A percentile compares a stretch with the other conserved stretches of the same genome.
Evolutionary conservation across 2,888 invertebrate species (phyloP).

Genomic region (Antheraea yamamai): DNA sequence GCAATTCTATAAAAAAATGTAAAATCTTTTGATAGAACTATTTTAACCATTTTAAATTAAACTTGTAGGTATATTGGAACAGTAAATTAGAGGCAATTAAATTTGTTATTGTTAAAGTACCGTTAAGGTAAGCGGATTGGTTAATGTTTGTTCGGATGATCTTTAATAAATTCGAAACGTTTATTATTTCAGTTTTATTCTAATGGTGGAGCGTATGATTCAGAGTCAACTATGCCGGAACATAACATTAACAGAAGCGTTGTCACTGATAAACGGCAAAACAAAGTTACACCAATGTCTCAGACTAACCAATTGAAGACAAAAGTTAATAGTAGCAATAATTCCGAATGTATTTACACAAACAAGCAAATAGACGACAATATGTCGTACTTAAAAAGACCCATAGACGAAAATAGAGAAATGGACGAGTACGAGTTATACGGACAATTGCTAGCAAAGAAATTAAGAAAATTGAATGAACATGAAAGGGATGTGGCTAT

Average conservation of each 20-base stretch:
- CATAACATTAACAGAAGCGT: constrained; percentile 32
- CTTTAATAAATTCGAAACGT: not conserved
- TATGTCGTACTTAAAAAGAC: constrained; percentile 36
- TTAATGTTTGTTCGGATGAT: too few relatives aligned
- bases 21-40: not conserved
- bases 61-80: too few relatives aligned
- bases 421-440: constrained; percentile 71
- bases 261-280: constrained; percentile 33
- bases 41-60: not conserved
- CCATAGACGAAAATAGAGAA: constrained; percentile 39
- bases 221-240: constrained; percentile 37
- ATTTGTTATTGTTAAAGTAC: too few relatives aligned
- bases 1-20: not conserved
- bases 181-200: constrained; percentile 36
- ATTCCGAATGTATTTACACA: constrained; percentile 30
- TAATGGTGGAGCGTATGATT: constrained; percentile 31
- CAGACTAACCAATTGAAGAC: constrained; percentile 20
- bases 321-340: constrained; percentile 13
- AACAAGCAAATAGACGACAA: constrained; percentile 48
- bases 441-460: constrained; percentile 68
- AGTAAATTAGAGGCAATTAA: too few relatives aligned
- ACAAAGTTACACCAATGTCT: constrained; percentile 22
- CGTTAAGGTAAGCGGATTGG: too few relatives aligned
- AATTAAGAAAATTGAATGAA: constrained; percentile 68
- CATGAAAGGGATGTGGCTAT: constrained; percentile 69